Evolutionary conservation across 2,797 vertebrate genomes (phyloP).

Genomic region (Epinephelus malabaricus): DNA sequence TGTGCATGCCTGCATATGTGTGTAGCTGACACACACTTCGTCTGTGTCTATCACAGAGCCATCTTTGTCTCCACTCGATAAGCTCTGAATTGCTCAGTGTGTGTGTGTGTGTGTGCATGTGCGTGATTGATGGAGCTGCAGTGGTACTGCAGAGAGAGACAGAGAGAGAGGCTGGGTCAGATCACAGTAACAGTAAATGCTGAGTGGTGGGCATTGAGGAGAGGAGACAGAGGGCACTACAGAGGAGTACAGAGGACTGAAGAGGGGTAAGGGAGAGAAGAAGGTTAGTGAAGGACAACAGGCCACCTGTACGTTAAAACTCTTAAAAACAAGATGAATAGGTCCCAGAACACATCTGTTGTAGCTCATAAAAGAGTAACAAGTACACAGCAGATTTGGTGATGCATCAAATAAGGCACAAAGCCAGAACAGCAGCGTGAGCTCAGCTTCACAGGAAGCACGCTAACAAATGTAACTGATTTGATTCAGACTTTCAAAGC

Average conservation of each 20-base stretch:
- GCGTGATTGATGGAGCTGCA: constrained; percentile 80
- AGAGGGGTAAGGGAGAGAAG: constrained; percentile 1
- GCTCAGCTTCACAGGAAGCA: constrained; percentile 11
- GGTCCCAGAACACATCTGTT: constrained; percentile 28
- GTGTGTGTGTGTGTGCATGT: constrained; percentile 24
- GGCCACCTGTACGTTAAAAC: constrained; percentile 38
- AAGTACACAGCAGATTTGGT: constrained; percentile 27
- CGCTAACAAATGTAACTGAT: constrained; percentile 8
- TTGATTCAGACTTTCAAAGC: constrained; percentile 10
- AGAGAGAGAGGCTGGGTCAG: constrained; percentile 57
- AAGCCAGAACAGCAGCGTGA: constrained; percentile 10
- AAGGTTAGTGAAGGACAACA: constrained; percentile 13
- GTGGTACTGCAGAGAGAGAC: constrained; percentile 73
- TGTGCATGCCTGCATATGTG: neutral
- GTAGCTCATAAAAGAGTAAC: constrained; percentile 41
- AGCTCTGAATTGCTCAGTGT: constrained; percentile 53
- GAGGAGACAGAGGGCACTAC: constrained; percentile 28
- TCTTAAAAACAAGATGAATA: constrained; percentile 23
- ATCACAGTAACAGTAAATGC: constrained; percentile 70
- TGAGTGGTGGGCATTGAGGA: constrained; percentile 54
- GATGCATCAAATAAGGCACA: constrained; percentile 41
- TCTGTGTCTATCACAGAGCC: constrained; percentile 64
- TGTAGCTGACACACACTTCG: constrained; percentile 41
- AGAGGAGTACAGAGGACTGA: constrained; percentile 17
- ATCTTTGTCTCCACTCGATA: constrained; percentile 64